Percentiles rank a stretch among this genome's conserved stretches.
Conservation (phyloP, 2,888 invertebrate species). For the Loripinus fragilis region DNA sequence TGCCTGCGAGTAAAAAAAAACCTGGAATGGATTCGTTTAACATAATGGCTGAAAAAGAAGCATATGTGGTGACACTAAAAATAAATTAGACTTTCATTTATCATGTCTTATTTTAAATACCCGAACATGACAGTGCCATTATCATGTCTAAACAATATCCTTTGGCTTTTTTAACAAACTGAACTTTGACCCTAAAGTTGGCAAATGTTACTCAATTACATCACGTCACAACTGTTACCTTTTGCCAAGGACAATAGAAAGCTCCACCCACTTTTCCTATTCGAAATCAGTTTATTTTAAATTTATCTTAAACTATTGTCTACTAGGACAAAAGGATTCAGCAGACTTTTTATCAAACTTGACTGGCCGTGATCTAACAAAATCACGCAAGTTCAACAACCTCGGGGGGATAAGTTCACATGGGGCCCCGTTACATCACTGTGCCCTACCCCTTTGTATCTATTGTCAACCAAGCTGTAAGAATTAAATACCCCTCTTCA, state of each 20-base stretch:
- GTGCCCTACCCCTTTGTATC: conserved; percentile 25
- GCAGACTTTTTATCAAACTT: background rate
- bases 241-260: conserved; percentile 3
- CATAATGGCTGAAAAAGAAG: too few species aligned
- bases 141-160: conserved; percentile 1
- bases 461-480: background rate
- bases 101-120: background rate
- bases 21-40: too few species aligned
- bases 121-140: background rate
- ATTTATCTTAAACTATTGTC: conserved; percentile 18
- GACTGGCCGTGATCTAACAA: background rate
- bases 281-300: conserved; percentile 11
- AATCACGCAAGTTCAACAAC: conserved; percentile 12
- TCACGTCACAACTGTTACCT: conserved; percentile 10
- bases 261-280: conserved; percentile 14
- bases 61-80: too few species aligned
- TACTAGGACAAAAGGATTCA: conserved; percentile 13
- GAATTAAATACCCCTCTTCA: conserved; percentile 3
- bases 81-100: background rate
- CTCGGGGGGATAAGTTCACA: background rate
- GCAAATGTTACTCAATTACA: conserved; percentile 9
- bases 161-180: background rate
- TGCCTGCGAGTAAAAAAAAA: too few species aligned
- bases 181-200: conserved; percentile 1
- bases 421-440: conserved; percentile 33